Percentiles rank a stretch among this genome's conserved stretches.
These are phyloP conservation scores for Drosophila infuscata DNA, from an alignment of 2,888 invertebrate species.

Conservation along the genomic window DNA sequence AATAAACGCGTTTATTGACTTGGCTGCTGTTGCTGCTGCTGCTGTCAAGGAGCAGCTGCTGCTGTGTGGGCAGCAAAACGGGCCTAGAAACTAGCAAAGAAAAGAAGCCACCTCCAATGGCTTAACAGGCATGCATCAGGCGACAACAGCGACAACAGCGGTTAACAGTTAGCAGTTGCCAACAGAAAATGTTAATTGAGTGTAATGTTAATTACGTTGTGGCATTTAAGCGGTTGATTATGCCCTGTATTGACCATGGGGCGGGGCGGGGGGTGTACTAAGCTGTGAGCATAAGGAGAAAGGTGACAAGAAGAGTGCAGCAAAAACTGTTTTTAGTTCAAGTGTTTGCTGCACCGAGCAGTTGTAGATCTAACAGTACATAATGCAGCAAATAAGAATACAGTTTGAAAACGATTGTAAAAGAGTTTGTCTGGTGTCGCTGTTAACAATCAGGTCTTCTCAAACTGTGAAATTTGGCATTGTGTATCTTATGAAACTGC, in stretches of 20 bases:
- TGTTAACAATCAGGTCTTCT: neutral
- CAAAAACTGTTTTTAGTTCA: constrained; percentile 21
- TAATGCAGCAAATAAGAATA: neutral
- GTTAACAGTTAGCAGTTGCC: constrained; percentile 68
- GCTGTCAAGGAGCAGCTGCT: constrained; percentile 34
- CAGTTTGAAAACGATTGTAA: neutral
- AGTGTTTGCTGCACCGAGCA: neutral
- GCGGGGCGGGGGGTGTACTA: neutral
- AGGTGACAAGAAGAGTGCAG: constrained; percentile 11
- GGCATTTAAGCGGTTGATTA: constrained; percentile 68
- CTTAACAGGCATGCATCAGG: constrained; percentile 41
- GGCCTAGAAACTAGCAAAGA: constrained; percentile 25
- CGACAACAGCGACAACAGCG: constrained; percentile 56
- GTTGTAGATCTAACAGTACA: neutral
- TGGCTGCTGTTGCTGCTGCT: constrained; percentile 44
- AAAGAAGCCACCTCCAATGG: constrained; percentile 8
- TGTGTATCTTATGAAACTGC: constrained; percentile 8
- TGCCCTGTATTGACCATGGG: neutral
- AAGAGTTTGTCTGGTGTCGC: neutral
- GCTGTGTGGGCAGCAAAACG: constrained; percentile 56
- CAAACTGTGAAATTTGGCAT: constrained; percentile 24
- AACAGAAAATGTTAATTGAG: constrained; percentile 78
- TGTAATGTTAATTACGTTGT: constrained; percentile 75
- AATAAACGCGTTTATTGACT: constrained; percentile 82
- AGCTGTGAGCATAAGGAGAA: constrained; percentile 21